A percentile compares a stretch with the other conserved stretches of the same genome.
Conservation (phyloP, 2,888 invertebrate species). For the Oscheius myriophilus region DNA sequence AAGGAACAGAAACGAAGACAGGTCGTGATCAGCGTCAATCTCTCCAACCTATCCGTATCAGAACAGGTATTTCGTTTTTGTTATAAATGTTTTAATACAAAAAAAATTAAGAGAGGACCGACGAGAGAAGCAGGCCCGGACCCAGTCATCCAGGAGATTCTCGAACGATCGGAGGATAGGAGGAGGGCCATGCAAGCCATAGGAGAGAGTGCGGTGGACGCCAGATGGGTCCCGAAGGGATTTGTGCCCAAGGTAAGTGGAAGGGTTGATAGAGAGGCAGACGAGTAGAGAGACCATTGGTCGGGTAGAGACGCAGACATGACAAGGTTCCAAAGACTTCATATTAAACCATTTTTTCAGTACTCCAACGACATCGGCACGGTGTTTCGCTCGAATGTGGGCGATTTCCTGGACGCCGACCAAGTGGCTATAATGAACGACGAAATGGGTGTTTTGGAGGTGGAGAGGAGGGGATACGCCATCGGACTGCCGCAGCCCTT, state of each 20-base stretch:
- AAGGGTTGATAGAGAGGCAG: too few relatives aligned
- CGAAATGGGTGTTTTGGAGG: conserved; percentile 39
- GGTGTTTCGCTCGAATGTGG: conserved; percentile 25
- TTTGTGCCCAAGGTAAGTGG: conserved; percentile 55
- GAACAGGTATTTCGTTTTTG: conserved; percentile 35
- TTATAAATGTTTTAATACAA: background rate
- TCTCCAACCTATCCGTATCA: conserved; percentile 41
- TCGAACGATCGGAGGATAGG: conserved; percentile 54
- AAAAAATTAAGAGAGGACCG: background rate
- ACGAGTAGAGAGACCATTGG: too few relatives aligned
- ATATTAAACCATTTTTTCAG: conserved; percentile 29
- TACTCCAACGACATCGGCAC: conserved; percentile 34
- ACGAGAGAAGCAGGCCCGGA: background rate
- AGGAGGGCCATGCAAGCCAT: conserved; percentile 39
- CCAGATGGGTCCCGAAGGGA: conserved; percentile 52
- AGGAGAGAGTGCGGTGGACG: conserved; percentile 32
- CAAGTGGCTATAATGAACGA: conserved; percentile 43
- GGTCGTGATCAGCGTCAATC: conserved; percentile 59
- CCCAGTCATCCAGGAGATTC: conserved; percentile 59
- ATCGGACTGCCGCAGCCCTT: conserved; percentile 47
- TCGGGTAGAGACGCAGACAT: too few relatives aligned
- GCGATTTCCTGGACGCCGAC: conserved; percentile 38
- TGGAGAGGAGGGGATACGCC: conserved; percentile 48
- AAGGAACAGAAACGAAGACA: conserved; percentile 44
- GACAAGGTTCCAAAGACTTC: background rate